These are phyloP conservation scores for Anthoptus insignis DNA, from an alignment of 2,888 invertebrate genomes.

Conservation along the genomic window DNA sequence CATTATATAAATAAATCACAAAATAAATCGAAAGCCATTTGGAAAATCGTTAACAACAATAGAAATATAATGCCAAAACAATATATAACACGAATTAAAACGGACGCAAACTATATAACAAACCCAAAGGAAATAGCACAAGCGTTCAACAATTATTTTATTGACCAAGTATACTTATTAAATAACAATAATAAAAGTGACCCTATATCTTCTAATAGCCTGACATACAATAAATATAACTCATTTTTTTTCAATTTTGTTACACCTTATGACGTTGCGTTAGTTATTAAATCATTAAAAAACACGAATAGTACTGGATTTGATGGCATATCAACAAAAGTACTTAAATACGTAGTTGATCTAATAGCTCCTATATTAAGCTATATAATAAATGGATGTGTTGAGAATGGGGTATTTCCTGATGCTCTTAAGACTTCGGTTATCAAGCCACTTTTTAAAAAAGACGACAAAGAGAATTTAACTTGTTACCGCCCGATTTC, in stretches of 20 bases:
- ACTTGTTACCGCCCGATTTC: constrained; percentile 34
- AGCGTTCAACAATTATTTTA: neutral
- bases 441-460: constrained; percentile 34
- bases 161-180: constrained; percentile 9
- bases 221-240: constrained; percentile 10
- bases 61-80: neutral
- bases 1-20: neutral
- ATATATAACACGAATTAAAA: constrained; percentile 3
- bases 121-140: constrained; percentile 4
- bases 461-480: constrained; percentile 23
- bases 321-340: constrained; percentile 13
- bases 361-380: constrained; percentile 20
- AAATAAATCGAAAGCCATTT: constrained; percentile 1
- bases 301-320: constrained; percentile 12
- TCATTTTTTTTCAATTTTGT: constrained; percentile 8
- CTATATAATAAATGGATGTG: constrained; percentile 34
- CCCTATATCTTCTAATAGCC: neutral
- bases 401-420: constrained; percentile 30
- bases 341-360: constrained; percentile 15
- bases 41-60: neutral
- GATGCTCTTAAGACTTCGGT: constrained; percentile 22
- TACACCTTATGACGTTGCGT: neutral
- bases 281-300: constrained; percentile 1
- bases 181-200: neutral
- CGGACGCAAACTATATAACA: neutral